Base-by-base conservation (phyloP, 1,140 invertebrate species). In the Homalodisca vitripennis region DNA sequence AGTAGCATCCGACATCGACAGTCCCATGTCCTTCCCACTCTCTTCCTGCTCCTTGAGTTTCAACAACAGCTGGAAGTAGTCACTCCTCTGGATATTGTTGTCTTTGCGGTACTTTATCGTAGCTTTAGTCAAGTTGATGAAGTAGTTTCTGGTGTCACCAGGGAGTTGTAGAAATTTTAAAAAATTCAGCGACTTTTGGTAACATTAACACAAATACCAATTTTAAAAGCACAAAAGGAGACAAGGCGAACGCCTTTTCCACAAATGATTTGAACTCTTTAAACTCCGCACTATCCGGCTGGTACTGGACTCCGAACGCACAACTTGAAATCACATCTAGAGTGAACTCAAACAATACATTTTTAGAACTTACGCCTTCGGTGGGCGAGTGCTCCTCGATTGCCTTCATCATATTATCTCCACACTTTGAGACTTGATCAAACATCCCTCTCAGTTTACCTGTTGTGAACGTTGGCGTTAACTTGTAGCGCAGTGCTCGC, bases 391-490 rank as follows among this genome's bases (percentile, higher is more conserved):
- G 10, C 6, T 64, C n/a, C 1, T 71, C 41, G 0, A 78, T 29
- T 51, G 74, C 51, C n/a, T 69, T 69, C 30, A 72, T 67, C 53
- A 78, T 72, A 29, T 75, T 70, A 22, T 75, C 67, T 3, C 67
- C 69, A 66, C 76, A 73, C 10, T 78, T 71, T 29, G 71, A 65
- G 22, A 83, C 70, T 1, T 81, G 73, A 67, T 78, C 77, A 70
- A 83, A 82, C 80, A 84, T 83, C 20, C 77, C 74, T 57, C 81
- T 84, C 3, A 85, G 68, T 74, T 84, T 84, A 13, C 80, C 80
- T 0, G 80, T 80, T 0, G 82, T 82, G 62, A 85, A 84, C 6
- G 78, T 77, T 0, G 83, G 82, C 1, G 81, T 80, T 13, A 82
- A 60, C 66, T 77, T 78, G 24, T 69, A 68, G 51, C 81, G 71